These are phyloP conservation scores for Agonopterix alstromeriana DNA, from an alignment of 2,888 invertebrate species.

Conservation along the genomic window DNA sequence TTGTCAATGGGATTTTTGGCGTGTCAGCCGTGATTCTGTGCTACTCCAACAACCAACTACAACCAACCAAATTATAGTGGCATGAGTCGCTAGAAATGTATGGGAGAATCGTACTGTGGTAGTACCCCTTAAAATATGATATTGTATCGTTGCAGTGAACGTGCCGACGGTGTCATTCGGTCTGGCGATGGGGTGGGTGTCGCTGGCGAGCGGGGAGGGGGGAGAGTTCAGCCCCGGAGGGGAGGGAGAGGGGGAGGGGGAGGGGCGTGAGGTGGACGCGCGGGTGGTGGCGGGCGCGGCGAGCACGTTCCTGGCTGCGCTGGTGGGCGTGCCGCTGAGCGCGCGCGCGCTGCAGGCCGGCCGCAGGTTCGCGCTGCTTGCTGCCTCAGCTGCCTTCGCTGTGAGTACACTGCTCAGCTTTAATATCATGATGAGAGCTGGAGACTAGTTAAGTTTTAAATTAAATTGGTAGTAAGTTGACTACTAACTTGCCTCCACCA, in stretches of 20 bases:
- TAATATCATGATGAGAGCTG: too few species aligned
- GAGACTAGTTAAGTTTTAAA: too few species aligned
- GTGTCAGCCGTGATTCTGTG: too few species aligned
- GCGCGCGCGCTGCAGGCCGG: constrained; percentile 36
- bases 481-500: too few species aligned
- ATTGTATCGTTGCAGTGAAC: constrained; percentile 36
- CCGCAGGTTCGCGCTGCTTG: constrained; percentile 39
- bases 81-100: too few species aligned
- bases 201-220: constrained; percentile 41
- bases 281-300: constrained; percentile 30
- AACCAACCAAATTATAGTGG: too few species aligned
- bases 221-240: constrained; percentile 30
- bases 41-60: too few species aligned
- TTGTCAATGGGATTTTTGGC: too few species aligned
- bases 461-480: too few species aligned
- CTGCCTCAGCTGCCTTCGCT: constrained; percentile 38
- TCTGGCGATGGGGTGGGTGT: constrained; percentile 55
- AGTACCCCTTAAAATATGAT: too few species aligned
- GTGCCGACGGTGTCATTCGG: constrained; percentile 52
- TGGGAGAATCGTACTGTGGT: too few species aligned
- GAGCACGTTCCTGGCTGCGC: constrained; percentile 31
- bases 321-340: constrained; percentile 43
- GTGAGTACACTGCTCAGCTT: constrained; percentile 20
- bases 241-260: constrained; percentile 14
- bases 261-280: constrained; percentile 4